A percentile compares a stretch with the other conserved stretches of the same genome.
phyloP scores from a whole-genome alignment of 2,888 invertebrate genomes.

The Minunthozetes semirufus region DNA sequence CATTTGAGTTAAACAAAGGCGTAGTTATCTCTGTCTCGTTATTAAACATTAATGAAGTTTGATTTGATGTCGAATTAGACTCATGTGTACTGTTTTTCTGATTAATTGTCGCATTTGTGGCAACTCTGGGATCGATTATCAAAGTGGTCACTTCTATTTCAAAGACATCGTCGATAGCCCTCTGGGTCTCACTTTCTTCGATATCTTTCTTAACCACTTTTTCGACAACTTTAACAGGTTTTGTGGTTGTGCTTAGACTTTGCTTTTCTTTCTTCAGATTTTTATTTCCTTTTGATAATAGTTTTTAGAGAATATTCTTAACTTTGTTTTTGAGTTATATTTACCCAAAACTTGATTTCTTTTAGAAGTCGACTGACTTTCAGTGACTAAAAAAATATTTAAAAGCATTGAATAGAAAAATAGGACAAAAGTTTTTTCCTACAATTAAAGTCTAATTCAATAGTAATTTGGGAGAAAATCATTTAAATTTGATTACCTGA shows the following conservation, averaged over 20 bases:
- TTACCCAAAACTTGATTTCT: background rate
- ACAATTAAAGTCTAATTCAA: background rate
- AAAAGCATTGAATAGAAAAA: constrained; percentile 1
- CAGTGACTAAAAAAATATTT: background rate
- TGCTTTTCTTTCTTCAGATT: background rate
- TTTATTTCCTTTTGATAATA: background rate
- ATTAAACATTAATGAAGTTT: constrained; percentile 2
- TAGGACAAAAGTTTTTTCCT: background rate
- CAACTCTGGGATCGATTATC: background rate
- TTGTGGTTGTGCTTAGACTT: background rate
- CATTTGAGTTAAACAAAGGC: constrained; percentile 12
- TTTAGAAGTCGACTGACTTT: constrained; percentile 5
- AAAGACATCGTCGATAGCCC: background rate
- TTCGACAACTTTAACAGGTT: too few relatives aligned
- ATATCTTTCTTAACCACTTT: background rate
- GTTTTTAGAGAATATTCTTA: background rate
- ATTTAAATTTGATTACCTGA: constrained; percentile 19
- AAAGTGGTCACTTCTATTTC: background rate
- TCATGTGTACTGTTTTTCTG: background rate
- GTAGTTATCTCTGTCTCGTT: constrained; percentile 8
- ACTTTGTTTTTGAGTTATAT: background rate
- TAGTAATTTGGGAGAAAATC: background rate
- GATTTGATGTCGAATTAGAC: background rate
- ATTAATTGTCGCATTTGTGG: background rate
- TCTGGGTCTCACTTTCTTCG: constrained; percentile 11